phyloP scores from a whole-genome alignment of 2,113 vertebrate species.

The Laticauda colubrina region DNA sequence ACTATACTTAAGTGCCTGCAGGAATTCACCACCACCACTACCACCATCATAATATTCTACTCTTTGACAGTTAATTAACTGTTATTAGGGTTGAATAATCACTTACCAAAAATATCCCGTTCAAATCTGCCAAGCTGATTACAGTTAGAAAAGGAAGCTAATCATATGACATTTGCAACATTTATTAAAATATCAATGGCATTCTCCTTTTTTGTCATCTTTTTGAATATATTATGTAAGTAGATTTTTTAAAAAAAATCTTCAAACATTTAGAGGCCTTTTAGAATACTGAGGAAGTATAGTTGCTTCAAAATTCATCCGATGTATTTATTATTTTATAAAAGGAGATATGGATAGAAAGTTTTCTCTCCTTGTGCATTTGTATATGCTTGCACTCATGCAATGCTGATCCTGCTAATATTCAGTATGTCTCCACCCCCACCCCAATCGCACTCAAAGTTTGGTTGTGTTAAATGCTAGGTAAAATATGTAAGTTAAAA shows the following conservation, averaged over 20 bases:
- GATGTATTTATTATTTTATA: background rate
- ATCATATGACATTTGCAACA: constrained; percentile 5
- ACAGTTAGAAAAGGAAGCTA: constrained; percentile 19
- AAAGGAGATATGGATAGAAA: background rate
- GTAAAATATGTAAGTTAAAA: background rate
- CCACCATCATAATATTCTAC: background rate
- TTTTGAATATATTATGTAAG: constrained; percentile 17
- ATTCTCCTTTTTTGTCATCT: constrained; percentile 9
- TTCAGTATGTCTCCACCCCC: background rate
- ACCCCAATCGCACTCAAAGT: background rate
- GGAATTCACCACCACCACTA: background rate
- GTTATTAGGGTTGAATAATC: background rate
- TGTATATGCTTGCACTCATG: background rate
- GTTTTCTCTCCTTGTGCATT: background rate
- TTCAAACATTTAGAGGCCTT: constrained; percentile 8
- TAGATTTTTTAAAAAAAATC: background rate
- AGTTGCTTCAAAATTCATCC: background rate
- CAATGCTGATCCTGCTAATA: background rate
- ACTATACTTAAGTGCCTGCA: background rate
- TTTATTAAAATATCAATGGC: constrained; percentile 27
- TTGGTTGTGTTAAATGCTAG: background rate
- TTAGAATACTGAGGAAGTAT: background rate
- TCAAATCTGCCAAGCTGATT: constrained; percentile 17
- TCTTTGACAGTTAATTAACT: constrained; percentile 1
- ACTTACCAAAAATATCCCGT: constrained; percentile 22